A percentile compares a stretch with the other conserved stretches of the same genome.
phyloP scores from a whole-genome alignment of 2,113 vertebrate genomes.

The Saccopteryx leptura region DNA sequence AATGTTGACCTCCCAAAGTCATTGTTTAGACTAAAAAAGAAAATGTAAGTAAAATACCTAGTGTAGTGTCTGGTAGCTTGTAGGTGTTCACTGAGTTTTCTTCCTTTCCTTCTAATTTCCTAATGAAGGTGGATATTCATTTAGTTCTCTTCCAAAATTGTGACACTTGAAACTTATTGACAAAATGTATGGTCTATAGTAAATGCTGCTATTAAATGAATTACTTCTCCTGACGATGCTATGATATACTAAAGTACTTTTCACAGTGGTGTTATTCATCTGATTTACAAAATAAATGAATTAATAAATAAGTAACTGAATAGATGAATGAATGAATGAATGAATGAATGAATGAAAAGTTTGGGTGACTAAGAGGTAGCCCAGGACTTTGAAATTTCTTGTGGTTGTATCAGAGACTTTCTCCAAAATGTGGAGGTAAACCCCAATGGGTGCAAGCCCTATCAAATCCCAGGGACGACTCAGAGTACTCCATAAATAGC shows the following conservation, averaged over 20 bases:
- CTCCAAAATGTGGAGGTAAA: background rate
- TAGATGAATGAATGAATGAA: background rate
- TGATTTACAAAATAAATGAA: background rate
- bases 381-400: background rate
- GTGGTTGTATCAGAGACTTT: background rate
- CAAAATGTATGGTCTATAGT: background rate
- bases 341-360: background rate
- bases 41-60: background rate
- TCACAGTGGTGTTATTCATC: background rate
- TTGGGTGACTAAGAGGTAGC: background rate
- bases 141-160: slow-evolving; percentile 6
- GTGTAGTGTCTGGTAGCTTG: background rate
- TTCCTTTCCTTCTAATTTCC: background rate
- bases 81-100: background rate
- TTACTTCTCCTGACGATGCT: background rate
- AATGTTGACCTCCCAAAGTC: background rate
- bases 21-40: background rate
- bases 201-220: background rate
- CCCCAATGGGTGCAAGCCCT: background rate
- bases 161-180: background rate
- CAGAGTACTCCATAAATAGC: background rate
- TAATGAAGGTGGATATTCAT: background rate
- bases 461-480: background rate
- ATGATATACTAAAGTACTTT: background rate
- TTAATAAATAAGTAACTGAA: background rate